These are phyloP conservation scores for Rafetus swinhoei DNA, from an alignment of 2,113 vertebrate species.

Conservation along the genomic window DNA sequence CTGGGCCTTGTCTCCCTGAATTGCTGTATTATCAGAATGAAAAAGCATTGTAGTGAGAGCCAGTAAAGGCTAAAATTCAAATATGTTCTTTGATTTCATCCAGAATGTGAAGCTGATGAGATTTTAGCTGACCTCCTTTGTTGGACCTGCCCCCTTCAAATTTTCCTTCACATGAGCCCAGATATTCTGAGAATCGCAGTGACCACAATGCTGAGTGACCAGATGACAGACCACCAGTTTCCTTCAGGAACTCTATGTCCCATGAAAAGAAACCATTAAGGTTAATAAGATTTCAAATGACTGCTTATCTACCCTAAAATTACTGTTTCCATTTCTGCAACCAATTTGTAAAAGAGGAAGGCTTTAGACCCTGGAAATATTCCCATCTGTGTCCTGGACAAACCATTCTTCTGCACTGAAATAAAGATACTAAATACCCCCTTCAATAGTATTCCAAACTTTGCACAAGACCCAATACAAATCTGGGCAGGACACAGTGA, in stretches of 20 bases:
- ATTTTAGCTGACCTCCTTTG: not conserved
- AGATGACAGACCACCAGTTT: conserved; percentile 5
- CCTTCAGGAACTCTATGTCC: not conserved
- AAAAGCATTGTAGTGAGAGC: not conserved
- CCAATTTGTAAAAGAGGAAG: not conserved
- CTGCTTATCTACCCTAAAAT: not conserved
- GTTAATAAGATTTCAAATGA: not conserved
- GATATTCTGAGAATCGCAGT: not conserved
- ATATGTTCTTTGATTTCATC: not conserved
- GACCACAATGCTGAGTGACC: not conserved
- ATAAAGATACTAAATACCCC: not conserved
- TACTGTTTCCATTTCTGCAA: not conserved
- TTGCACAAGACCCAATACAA: not conserved
- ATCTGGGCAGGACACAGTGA: not conserved
- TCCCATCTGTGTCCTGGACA: not conserved
- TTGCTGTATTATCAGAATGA: not conserved
- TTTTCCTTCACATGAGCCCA: not conserved
- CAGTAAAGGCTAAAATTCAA: not conserved
- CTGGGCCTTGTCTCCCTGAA: not conserved
- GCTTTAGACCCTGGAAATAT: not conserved
- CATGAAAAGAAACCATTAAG: not conserved
- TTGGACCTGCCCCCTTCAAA: not conserved
- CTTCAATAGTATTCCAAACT: not conserved
- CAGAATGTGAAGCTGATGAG: not conserved
- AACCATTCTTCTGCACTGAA: not conserved